Conservation (phyloP, 2,888 invertebrate genomes). For the Nebria salina region DNA sequence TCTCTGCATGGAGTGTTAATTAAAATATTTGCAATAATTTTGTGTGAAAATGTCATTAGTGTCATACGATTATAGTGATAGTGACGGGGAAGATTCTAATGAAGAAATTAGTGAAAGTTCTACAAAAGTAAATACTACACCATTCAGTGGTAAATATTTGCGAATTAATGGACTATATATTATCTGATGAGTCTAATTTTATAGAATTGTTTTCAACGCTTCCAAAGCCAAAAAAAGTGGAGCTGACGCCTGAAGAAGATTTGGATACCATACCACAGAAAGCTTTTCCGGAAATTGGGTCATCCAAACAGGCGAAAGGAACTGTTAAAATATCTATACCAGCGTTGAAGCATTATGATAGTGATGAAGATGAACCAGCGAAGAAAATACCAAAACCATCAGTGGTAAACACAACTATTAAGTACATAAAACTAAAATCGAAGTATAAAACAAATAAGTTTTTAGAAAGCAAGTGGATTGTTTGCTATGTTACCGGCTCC, state of each 20-base stretch:
- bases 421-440: slow-evolving; percentile 24
- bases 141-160: slow-evolving; percentile 9
- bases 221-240: slow-evolving; percentile 12
- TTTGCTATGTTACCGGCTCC: slow-evolving; percentile 78
- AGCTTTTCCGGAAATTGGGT: slow-evolving; percentile 62
- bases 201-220: slow-evolving; percentile 24
- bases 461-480: slow-evolving; percentile 72
- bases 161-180: background rate
- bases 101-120: slow-evolving; percentile 56
- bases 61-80: slow-evolving; percentile 68
- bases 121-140: slow-evolving; percentile 47
- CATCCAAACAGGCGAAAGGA: slow-evolving; percentile 54
- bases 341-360: slow-evolving; percentile 71
- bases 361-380: slow-evolving; percentile 65
- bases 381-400: slow-evolving; percentile 63
- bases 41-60: slow-evolving; percentile 68
- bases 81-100: slow-evolving; percentile 59
- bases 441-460: slow-evolving; percentile 52
- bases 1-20: too few relatives aligned
- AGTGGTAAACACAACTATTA: slow-evolving; percentile 61
- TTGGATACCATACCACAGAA: slow-evolving; percentile 59
- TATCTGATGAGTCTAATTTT: background rate
- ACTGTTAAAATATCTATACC: slow-evolving; percentile 67
- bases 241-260: slow-evolving; percentile 18
- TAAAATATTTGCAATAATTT: too few relatives aligned